Evolutionary conservation across 2,888 invertebrate species (phyloP).

Genomic region (Chloroclystis v-ata): DNA sequence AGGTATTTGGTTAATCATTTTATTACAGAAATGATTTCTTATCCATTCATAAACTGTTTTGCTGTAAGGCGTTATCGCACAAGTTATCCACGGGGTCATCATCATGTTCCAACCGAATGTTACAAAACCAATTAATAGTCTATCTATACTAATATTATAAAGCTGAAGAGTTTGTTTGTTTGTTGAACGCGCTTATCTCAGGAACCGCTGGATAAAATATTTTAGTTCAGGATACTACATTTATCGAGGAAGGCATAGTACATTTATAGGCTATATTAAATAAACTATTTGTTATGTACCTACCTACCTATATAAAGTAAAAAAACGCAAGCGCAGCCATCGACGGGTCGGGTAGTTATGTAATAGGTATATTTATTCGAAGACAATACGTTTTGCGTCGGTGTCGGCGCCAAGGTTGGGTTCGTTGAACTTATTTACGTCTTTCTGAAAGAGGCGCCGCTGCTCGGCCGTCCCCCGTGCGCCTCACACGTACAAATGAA

Average conservation of each 20-base stretch:
- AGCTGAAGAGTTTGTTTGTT: no score
- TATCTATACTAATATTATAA: no score
- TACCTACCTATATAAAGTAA: no score
- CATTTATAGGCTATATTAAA: no score
- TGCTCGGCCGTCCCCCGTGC: conserved; percentile 24
- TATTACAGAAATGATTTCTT: background rate
- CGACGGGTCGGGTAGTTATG: no score
- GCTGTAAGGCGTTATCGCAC: background rate
- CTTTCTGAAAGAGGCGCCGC: conserved; percentile 51
- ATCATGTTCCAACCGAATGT: conserved; percentile 11
- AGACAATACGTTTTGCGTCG: conserved; percentile 57
- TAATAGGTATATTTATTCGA: conserved; percentile 31
- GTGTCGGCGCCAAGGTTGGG: conserved; percentile 67
- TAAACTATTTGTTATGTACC: no score
- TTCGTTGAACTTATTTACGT: conserved; percentile 69
- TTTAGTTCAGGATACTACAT: no score
- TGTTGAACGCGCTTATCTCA: no score
- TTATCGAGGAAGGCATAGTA: no score
- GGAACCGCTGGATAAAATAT: no score
- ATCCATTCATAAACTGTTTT: conserved; percentile 1
- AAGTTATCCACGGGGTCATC: conserved; percentile 3
- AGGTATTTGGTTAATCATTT: no score
- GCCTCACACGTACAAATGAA: conserved; percentile 43
- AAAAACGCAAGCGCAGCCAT: no score
- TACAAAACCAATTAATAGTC: conserved; percentile 19